These are phyloP conservation scores for Leucozona laternaria DNA, from an alignment of 2,888 invertebrate species.

Conservation along the genomic window DNA sequence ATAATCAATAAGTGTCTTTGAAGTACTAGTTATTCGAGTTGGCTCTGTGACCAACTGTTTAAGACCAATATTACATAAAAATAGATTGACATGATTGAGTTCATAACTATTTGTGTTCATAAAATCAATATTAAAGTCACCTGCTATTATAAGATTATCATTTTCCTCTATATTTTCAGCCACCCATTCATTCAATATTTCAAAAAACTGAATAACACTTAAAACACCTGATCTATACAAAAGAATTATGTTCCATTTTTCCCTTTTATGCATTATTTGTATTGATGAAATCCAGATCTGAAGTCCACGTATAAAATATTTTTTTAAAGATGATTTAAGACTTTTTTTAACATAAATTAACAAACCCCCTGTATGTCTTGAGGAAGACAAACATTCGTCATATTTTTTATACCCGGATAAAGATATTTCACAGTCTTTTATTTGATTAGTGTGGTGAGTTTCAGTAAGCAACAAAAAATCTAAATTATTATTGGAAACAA, in stretches of 20 bases:
- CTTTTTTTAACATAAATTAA: neutral
- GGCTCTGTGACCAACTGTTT: neutral
- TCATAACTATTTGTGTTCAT: neutral
- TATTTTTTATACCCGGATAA: neutral
- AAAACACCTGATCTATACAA: conserved; percentile 13
- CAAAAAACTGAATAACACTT: neutral
- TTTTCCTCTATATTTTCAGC: neutral
- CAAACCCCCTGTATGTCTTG: neutral
- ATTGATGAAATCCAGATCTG: conserved; percentile 1
- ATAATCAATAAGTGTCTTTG: conserved; percentile 20
- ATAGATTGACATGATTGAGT: neutral
- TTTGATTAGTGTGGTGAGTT: too few species aligned
- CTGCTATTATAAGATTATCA: conserved; percentile 6
- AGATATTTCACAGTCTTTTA: too few species aligned
- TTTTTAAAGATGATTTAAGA: neutral
- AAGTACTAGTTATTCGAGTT: neutral
- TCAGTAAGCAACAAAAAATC: neutral
- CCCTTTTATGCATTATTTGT: neutral
- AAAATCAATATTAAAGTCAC: conserved; percentile 23
- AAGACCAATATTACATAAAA: neutral
- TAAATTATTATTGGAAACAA: neutral
- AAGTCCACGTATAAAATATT: neutral
- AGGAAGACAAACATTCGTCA: neutral
- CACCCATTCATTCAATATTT: neutral
- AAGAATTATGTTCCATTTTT: neutral